phyloP scores from a whole-genome alignment of 2,888 invertebrate species.

The Plusia festucae region DNA sequence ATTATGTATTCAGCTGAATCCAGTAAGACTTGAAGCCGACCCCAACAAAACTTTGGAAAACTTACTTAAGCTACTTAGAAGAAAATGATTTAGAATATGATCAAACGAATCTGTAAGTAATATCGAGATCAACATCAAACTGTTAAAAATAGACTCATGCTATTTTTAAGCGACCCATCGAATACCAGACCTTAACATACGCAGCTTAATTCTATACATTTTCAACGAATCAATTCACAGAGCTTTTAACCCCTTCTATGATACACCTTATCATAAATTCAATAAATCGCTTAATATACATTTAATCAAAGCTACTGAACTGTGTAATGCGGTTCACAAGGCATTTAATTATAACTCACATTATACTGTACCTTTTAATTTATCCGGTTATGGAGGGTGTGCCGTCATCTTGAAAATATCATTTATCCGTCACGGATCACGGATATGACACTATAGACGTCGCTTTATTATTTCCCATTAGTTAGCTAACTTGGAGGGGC shows the following conservation, averaged over 20 bases:
- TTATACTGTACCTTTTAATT: not conserved
- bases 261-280: not conserved
- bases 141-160: no score
- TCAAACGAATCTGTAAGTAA: no score
- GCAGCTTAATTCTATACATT: no score
- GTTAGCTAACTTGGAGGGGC: not conserved
- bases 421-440: not conserved
- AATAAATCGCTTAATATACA: not conserved
- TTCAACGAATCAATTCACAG: not conserved
- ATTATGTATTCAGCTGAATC: no score
- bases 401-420: constrained; percentile 1
- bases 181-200: no score
- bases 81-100: no score
- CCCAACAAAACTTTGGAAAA: no score
- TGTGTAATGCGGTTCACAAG: not conserved
- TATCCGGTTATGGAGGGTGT: not conserved
- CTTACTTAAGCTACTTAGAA: no score
- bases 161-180: no score
- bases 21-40: no score
- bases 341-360: not conserved
- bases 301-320: not conserved
- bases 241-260: not conserved
- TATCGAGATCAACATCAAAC: no score
- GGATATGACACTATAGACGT: not conserved
- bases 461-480: not conserved